Evolutionary conservation across 2,888 invertebrate genomes (phyloP).

Genomic region (Aradus depressus): DNA sequence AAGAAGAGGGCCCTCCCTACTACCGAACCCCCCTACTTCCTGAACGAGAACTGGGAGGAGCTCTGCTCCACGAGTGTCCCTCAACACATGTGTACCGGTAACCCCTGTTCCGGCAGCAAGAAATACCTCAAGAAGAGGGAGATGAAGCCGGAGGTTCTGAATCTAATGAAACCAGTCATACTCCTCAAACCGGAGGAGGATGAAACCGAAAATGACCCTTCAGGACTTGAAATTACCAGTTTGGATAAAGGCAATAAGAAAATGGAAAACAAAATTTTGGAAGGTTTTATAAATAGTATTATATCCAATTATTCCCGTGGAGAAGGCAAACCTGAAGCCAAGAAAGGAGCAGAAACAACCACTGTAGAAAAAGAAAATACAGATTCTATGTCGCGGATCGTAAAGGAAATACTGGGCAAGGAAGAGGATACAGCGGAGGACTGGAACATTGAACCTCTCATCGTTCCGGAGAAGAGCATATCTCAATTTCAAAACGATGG

Average conservation of each 20-base stretch:
- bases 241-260: slow-evolving; percentile 14
- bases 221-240: neutral
- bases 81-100: no score
- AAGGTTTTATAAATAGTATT: slow-evolving; percentile 13
- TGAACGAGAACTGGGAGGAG: no score
- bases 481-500: neutral
- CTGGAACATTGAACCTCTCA: neutral
- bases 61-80: no score
- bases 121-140: no score
- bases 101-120: no score
- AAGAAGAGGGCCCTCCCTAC: no score
- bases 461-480: slow-evolving; percentile 1
- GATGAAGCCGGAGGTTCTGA: no score
- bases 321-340: neutral
- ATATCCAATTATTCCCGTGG: slow-evolving; percentile 11
- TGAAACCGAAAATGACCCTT: neutral
- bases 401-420: slow-evolving; percentile 4
- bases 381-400: neutral
- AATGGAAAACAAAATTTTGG: slow-evolving; percentile 13
- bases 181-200: slow-evolving; percentile 1
- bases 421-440: neutral
- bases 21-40: no score
- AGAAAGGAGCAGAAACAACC: slow-evolving; percentile 2
- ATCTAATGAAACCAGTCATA: slow-evolving; percentile 3
- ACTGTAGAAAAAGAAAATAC: slow-evolving; percentile 3